Base-by-base conservation (phyloP, 2,113 vertebrate genomes). In the Sciurus niger region DNA sequence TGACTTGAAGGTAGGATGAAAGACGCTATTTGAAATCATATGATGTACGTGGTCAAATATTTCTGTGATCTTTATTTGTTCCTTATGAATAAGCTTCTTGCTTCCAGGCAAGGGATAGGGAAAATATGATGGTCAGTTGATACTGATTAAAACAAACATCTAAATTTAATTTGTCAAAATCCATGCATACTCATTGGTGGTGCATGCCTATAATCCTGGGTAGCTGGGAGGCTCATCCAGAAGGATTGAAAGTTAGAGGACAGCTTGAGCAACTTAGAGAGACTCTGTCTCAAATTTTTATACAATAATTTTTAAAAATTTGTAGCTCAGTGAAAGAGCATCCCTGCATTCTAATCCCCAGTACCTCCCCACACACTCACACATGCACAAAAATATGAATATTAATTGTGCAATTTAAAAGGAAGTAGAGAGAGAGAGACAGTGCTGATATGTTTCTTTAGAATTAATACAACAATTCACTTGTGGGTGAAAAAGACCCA, bases 401-500 rank as follows among this genome's bases (percentile, higher is more conserved):
- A 58, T 20, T 73, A 91, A 78, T 85, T 97, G 82, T 94, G 74
- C 70, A n/a, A 96, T 86, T 93, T 94, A 76, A 95, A 96, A 87
- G 63, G 58, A 93, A 86, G n/a, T 77, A 65, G 32, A 79, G 77
- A 90, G 48, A n/a, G 32, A 43, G 5, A 96, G 55, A 80, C 10
- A 77, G 60, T 22, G 55, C 60, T 51, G 32, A 18, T 51, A 37
- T 68, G 55, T 32, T 74, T 51, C 30, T 80, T 37, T 58, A 89
- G 85, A 91, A 85, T 86, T 86, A 92, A 58, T 65, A 65, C 46
- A 28, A 95, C 95, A 94, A 96, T 74, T 68, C 8, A 72, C 68
- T 95, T 43, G 67, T 60, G 53, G 37, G 40, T 83, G 53, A 93
- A 89, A 93, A 74, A 90, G 60, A 76, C 17, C 34, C 76, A 80